A percentile compares a stretch with the other conserved stretches of the same genome.
These are phyloP conservation scores for Scomber japonicus DNA, from an alignment of 2,113 vertebrate genomes.

Conservation along the genomic window DNA sequence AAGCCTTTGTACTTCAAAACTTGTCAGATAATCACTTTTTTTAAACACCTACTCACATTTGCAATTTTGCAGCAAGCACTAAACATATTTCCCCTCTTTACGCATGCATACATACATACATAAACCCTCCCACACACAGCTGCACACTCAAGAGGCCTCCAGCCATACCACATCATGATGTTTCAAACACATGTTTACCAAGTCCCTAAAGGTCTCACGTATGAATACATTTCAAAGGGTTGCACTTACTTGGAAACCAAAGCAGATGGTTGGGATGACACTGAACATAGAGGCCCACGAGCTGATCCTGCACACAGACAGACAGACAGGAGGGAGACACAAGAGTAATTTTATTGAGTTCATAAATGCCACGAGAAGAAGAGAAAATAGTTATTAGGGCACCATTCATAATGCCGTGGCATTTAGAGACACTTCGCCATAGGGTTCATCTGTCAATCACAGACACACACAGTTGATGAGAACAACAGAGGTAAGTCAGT, in stretches of 20 bases:
- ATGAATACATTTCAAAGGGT: background rate
- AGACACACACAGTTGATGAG: background rate
- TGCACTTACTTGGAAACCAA: constrained; percentile 93
- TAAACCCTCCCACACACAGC: background rate
- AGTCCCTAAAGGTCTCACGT: background rate
- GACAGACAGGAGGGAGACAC: constrained; percentile 4
- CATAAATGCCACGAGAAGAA: constrained; percentile 55
- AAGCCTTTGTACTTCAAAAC: no score
- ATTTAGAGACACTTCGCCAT: constrained; percentile 37
- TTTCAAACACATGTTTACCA: constrained; percentile 12
- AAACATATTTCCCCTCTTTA: background rate
- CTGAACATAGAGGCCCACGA: constrained; percentile 91
- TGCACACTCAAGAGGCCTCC: constrained; percentile 1
- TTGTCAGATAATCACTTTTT: background rate
- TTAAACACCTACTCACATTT: background rate
- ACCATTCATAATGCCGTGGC: constrained; percentile 42
- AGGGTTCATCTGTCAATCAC: constrained; percentile 45
- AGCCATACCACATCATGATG: background rate
- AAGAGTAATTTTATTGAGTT: constrained; percentile 13
- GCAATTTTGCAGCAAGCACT: background rate
- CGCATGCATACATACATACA: background rate
- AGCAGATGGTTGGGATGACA: constrained; percentile 95
- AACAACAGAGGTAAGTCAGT: background rate
- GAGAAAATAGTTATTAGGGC: constrained; percentile 7
- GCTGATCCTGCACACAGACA: constrained; percentile 74